phyloP scores from a whole-genome alignment of 2,113 vertebrate species.

The Ranitomeya variabilis region DNA sequence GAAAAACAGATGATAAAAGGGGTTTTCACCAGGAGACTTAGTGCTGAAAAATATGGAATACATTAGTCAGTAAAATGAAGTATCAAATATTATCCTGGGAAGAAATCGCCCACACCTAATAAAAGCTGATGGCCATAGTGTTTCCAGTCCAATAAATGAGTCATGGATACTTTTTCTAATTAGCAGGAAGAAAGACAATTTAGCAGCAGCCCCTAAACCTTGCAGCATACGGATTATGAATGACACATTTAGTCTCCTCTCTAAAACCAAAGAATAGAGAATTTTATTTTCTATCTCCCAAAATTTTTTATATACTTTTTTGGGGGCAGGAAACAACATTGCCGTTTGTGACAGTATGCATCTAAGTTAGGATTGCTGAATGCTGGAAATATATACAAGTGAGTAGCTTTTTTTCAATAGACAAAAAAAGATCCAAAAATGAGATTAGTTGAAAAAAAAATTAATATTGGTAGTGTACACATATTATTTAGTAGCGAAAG shows the following conservation, averaged over 20 bases:
- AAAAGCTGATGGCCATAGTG: conserved; percentile 60
- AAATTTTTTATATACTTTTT: background rate
- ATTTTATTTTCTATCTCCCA: background rate
- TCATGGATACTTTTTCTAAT: conserved; percentile 57
- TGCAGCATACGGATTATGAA: conserved; percentile 39
- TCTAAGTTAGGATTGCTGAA: conserved; percentile 4
- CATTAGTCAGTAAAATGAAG: conserved; percentile 64
- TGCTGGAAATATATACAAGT: background rate
- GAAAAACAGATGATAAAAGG: conserved; percentile 52
- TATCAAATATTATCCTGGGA: conserved; percentile 60
- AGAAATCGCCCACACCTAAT: conserved; percentile 59
- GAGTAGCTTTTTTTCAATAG: background rate
- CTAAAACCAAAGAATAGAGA: background rate
- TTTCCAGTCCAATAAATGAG: conserved; percentile 63
- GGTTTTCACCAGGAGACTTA: conserved; percentile 36
- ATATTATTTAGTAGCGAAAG: too few species aligned
- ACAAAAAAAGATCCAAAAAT: background rate
- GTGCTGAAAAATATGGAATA: conserved; percentile 59
- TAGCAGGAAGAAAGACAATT: conserved; percentile 35
- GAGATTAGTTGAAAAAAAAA: background rate
- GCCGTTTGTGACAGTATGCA: background rate
- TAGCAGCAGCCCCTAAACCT: conserved; percentile 54
- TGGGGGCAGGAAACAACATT: background rate
- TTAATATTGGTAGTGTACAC: too few species aligned
- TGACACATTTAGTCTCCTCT: background rate